Evolutionary conservation across 2,888 invertebrate genomes (phyloP).

Genomic region (Tholera decimalis): DNA sequence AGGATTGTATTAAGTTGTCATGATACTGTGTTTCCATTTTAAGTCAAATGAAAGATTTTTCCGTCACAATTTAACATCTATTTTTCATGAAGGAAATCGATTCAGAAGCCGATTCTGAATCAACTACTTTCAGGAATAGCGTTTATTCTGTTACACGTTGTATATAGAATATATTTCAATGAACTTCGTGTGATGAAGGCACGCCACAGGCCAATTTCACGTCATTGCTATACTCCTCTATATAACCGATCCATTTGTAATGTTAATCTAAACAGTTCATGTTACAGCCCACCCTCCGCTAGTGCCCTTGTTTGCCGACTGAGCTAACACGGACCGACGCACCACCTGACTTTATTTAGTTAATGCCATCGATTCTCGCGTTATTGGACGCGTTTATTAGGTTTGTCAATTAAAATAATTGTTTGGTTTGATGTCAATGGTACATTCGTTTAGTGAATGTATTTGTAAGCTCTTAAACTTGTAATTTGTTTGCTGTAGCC

Average conservation of each 20-base stretch:
- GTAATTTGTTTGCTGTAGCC: too few species aligned
- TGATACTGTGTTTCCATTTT: too few species aligned
- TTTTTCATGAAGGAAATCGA: too few species aligned
- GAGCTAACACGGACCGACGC: slow-evolving; percentile 18
- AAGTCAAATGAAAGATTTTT: too few species aligned
- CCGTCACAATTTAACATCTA: too few species aligned
- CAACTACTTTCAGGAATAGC: too few species aligned
- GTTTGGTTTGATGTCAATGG: slow-evolving; percentile 16
- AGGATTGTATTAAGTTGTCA: too few species aligned
- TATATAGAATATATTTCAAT: too few species aligned
- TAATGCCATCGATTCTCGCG: slow-evolving; percentile 23
- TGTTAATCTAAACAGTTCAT: slow-evolving; percentile 16
- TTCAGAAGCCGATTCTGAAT: too few species aligned
- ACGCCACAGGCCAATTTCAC: too few species aligned
- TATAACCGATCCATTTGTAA: not conserved
- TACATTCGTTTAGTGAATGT: not conserved
- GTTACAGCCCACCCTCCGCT: slow-evolving; percentile 20
- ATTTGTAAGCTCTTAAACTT: not conserved
- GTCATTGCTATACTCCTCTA: not conserved
- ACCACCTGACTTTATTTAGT: slow-evolving; percentile 22
- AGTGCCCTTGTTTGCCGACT: slow-evolving; percentile 21
- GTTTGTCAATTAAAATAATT: slow-evolving; percentile 19
- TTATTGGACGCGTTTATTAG: slow-evolving; percentile 19
- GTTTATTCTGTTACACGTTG: too few species aligned
- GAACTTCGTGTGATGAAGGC: too few species aligned